Evolutionary conservation across 2,888 invertebrate genomes (phyloP).

Genomic region (Argynnis bischoffii): DNA sequence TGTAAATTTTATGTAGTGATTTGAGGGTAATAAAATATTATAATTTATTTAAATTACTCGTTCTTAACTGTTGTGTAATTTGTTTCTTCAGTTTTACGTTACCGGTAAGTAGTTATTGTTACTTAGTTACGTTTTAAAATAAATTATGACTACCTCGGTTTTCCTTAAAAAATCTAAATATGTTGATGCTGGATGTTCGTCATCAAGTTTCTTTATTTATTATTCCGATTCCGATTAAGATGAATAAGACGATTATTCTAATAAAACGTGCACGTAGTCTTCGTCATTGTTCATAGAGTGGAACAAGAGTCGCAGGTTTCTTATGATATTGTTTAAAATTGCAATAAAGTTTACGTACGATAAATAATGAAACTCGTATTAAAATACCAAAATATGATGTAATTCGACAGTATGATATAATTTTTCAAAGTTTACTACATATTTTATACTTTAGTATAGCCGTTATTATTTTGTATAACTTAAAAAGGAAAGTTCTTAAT

Average conservation of each 20-base stretch:
- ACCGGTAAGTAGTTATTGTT: conserved; percentile 47
- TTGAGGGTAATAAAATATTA: conserved; percentile 43
- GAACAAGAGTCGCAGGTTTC: conserved; percentile 12
- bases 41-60: conserved; percentile 44
- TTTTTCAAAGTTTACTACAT: no score
- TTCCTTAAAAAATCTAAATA: conserved; percentile 25
- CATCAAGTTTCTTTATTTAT: conserved; percentile 31
- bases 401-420: no score
- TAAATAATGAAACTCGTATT: no score
- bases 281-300: conserved; percentile 14
- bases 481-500: no score
- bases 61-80: conserved; percentile 43
- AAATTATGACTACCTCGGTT: conserved; percentile 24
- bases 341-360: no score
- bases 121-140: conserved; percentile 18
- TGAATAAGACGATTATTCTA: conserved; percentile 42
- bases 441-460: no score
- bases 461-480: no score
- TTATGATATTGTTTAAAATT: no score
- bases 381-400: no score
- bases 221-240: conserved; percentile 39
- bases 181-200: conserved; percentile 1
- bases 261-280: conserved; percentile 21
- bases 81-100: conserved; percentile 40
- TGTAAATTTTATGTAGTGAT: conserved; percentile 48